These are phyloP conservation scores for Baryphthengus martii DNA, from an alignment of 2,113 vertebrate species.

Conservation along the genomic window DNA sequence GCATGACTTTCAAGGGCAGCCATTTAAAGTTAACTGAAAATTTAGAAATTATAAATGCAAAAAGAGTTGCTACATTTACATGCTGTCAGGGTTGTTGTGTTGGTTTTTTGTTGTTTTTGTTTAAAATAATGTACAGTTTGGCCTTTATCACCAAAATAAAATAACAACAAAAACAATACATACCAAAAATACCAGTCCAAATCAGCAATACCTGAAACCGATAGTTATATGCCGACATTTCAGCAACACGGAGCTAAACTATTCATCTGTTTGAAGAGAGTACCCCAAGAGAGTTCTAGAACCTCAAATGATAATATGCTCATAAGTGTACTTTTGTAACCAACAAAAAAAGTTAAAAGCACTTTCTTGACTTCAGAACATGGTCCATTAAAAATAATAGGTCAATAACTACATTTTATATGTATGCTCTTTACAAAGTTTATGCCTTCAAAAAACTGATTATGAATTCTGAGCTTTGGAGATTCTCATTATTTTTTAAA, in stretches of 20 bases:
- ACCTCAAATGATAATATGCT: background rate
- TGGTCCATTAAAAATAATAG: background rate
- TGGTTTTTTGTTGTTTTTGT: background rate
- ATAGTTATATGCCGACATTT: background rate
- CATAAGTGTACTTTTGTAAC: background rate
- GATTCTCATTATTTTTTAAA: background rate
- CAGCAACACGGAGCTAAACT: background rate
- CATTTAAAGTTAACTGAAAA: background rate
- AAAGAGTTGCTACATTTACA: conserved; percentile 5
- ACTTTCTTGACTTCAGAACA: background rate
- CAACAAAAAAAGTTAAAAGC: background rate
- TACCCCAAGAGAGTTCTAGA: background rate
- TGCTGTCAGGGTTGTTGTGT: background rate
- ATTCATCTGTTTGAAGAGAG: background rate
- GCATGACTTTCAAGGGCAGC: background rate
- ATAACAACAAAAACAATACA: background rate
- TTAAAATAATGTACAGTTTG: background rate
- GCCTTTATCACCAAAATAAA: background rate
- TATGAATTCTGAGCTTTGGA: background rate
- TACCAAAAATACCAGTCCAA: background rate
- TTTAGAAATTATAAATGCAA: background rate
- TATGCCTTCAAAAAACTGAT: background rate
- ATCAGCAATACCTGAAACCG: background rate
- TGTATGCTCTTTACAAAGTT: background rate
- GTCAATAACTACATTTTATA: background rate